Conservation (phyloP, 2,113 vertebrate species). For the Brienomyrus brachyistius region DNA sequence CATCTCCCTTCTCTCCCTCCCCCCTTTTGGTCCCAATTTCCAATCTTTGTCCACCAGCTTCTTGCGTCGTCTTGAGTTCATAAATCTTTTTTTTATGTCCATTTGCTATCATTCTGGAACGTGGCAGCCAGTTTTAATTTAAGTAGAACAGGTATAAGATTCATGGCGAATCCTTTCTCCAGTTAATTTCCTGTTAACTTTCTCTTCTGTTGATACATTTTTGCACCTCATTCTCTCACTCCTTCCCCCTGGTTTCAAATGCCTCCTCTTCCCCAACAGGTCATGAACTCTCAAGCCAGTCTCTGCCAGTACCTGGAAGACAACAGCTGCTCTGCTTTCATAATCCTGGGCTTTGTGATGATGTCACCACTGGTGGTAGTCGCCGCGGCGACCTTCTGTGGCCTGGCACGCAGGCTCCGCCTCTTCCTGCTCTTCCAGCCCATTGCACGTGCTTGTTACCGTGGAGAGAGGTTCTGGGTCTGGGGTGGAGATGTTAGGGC, state of each 20-base stretch:
- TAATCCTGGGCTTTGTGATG: constrained; percentile 87
- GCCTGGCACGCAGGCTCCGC: constrained; percentile 66
- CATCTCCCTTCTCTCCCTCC: constrained; percentile 6
- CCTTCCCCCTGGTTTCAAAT: neutral
- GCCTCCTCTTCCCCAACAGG: constrained; percentile 40
- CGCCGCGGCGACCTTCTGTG: constrained; percentile 76
- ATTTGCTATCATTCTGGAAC: neutral
- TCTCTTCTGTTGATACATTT: neutral
- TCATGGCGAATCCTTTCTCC: neutral
- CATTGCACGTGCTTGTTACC: constrained; percentile 56
- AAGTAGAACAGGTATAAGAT: neutral
- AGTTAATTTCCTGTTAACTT: neutral
- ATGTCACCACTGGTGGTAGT: constrained; percentile 86
- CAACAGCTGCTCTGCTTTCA: constrained; percentile 84
- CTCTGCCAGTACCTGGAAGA: constrained; percentile 84
- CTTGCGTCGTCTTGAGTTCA: neutral
- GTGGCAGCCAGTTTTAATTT: neutral
- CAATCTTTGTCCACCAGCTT: neutral
- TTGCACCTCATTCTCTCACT: neutral
- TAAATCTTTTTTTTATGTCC: neutral
- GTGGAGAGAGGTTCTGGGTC: constrained; percentile 55
- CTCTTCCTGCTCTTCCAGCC: constrained; percentile 69
- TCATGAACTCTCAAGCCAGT: constrained; percentile 67
- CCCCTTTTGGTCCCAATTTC: neutral
- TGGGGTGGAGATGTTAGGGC: constrained; percentile 58